Base-by-base conservation (phyloP, 2,888 invertebrate species). In the Spicauda simplicius region DNA sequence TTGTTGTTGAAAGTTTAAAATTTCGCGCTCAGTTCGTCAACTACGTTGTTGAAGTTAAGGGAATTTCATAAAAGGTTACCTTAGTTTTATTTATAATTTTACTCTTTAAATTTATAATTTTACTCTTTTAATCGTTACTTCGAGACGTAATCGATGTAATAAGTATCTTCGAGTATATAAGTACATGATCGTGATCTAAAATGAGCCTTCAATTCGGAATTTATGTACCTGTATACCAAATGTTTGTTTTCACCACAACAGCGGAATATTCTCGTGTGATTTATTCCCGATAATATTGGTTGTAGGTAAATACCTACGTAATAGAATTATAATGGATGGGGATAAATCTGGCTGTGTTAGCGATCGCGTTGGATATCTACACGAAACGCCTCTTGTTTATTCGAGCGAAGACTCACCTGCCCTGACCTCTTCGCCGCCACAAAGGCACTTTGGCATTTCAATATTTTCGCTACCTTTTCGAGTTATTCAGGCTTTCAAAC, bases 351-450 rank as follows among this genome's bases (percentile, higher is more conserved):
- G 12, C 14, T 14, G 4, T 41, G 12, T 41, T 41, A 41, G 41
- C 41, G 41, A 41, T 41, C 41, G 10, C 41, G 41, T 41, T 41
- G 14, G 57, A 45, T 30, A 57, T 20, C 50, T 52, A 50, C 30
- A 11, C 11, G 30, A 60, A 60, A 60, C 20, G 30, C 50, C 52
- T 59, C 50, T n/a, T 59, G 50, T 37, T 59, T 59, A 59, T 59
- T 59, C 10, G 59, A 59, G 48, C 50, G 50, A 59, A 50, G 59
- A 30, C 20, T 59, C 48, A 48, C 45, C 59, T 16, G 7, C 59
- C 59, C 33, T 50, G 48, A 57, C 56, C 59, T 33, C 60, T 60
- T 60, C n/a, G 33, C 50, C 16, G 60, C 52, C 60, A 50, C 50
- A 50, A 60, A 60, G 52, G 45, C 33, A 33, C 50, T 25, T 52